A percentile compares a stretch with the other conserved stretches of the same genome.
These are phyloP conservation scores for Ophion slaviceki DNA, from an alignment of 2,888 invertebrate species.

Conservation along the genomic window DNA sequence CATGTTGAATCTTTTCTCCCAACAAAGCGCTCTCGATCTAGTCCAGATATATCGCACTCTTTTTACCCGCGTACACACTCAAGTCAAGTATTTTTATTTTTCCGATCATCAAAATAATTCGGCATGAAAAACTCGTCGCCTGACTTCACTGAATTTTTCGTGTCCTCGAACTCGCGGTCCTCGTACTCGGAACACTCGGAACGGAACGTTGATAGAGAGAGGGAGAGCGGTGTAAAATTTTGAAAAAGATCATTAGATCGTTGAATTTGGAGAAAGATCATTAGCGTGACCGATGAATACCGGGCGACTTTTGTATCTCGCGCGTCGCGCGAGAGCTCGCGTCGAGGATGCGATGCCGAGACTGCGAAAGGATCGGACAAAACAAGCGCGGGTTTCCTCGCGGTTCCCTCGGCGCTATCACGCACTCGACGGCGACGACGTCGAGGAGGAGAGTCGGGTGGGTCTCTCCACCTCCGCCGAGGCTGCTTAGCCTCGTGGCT, in stretches of 20 bases:
- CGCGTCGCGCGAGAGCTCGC: conserved; percentile 64
- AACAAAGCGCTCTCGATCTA: background rate
- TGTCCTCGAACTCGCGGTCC: background rate
- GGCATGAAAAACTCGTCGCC: background rate
- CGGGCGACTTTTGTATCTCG: background rate
- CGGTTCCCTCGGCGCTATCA: conserved; percentile 56
- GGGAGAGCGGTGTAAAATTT: background rate
- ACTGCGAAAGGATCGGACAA: conserved; percentile 73
- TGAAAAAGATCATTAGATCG: conserved; percentile 3
- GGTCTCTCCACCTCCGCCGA: conserved; percentile 58
- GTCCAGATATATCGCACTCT: background rate
- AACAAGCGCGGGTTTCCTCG: conserved; percentile 68
- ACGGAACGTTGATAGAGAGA: background rate
- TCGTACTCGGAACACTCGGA: conserved; percentile 12
- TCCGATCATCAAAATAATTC: background rate
- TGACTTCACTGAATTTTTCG: conserved; percentile 29
- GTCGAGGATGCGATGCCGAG: conserved; percentile 75
- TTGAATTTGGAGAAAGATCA: background rate
- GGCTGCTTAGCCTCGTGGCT: conserved; percentile 9
- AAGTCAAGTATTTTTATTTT: background rate
- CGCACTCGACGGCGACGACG: conserved; percentile 28
- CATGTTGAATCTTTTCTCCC: conserved; percentile 48
- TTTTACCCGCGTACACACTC: background rate
- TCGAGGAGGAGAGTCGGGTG: conserved; percentile 47
- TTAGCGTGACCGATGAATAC: background rate